Evolutionary conservation across 2,113 vertebrate species (phyloP).

Genomic region (Brachypteracias leptosomus): DNA sequence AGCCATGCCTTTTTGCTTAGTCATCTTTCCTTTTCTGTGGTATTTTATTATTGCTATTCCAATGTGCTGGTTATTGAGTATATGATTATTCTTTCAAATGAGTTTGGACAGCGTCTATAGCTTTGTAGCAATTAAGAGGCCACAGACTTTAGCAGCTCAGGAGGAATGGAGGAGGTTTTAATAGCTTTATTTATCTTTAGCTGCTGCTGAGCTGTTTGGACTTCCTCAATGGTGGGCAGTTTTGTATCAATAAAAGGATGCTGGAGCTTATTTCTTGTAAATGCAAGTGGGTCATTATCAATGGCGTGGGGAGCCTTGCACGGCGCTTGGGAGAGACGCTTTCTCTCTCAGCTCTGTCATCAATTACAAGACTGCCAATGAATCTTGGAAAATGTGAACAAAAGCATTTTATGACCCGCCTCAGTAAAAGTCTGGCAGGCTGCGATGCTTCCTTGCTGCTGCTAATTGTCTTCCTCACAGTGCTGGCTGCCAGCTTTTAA

Average conservation of each 20-base stretch:
- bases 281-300: constrained; percentile 65
- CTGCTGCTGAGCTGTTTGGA: constrained; percentile 31
- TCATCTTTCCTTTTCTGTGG: constrained; percentile 69
- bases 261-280: constrained; percentile 67
- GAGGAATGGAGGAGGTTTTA: constrained; percentile 63
- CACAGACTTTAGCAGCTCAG: constrained; percentile 68
- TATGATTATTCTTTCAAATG: constrained; percentile 64
- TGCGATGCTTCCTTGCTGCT: constrained; percentile 39
- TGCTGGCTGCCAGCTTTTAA: background rate
- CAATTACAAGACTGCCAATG: constrained; percentile 55
- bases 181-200: constrained; percentile 71
- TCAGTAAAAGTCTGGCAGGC: constrained; percentile 44
- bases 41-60: constrained; percentile 65
- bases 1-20: constrained; percentile 12
- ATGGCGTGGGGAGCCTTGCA: constrained; percentile 23
- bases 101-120: constrained; percentile 64
- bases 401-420: constrained; percentile 38
- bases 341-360: constrained; percentile 30
- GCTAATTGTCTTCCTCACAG: constrained; percentile 23
- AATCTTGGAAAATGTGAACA: constrained; percentile 58
- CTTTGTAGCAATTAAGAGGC: constrained; percentile 68
- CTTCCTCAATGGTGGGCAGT: constrained; percentile 71
- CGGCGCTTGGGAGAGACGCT: background rate
- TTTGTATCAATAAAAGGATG: constrained; percentile 70
- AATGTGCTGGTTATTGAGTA: constrained; percentile 55